phyloP scores from a whole-genome alignment of 1,140 invertebrate species.

The Aporrectodea caliginosa region DNA sequence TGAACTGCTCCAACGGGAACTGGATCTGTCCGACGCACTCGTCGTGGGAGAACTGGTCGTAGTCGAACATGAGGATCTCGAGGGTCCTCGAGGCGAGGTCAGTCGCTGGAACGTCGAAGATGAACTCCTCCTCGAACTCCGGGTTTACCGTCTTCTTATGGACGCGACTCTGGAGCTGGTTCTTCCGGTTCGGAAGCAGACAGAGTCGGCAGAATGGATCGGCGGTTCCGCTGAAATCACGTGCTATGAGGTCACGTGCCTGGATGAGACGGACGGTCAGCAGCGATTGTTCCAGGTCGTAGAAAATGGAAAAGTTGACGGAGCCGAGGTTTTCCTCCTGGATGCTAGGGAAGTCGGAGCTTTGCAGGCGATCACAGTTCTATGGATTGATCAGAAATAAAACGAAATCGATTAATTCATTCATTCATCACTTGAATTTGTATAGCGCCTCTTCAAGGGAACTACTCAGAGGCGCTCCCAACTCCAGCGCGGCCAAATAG shows the following conservation, averaged over 20 bases:
- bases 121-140: constrained; percentile 55
- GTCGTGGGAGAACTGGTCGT: constrained; percentile 51
- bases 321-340: constrained; percentile 47
- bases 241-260: constrained; percentile 46
- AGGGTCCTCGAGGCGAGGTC: constrained; percentile 41
- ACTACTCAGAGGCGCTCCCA: no score
- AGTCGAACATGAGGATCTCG: constrained; percentile 50
- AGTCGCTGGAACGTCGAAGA: constrained; percentile 46
- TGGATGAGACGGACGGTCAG: constrained; percentile 48
- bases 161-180: constrained; percentile 54
- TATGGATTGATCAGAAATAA: no score
- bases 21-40: constrained; percentile 50
- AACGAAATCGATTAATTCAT: no score
- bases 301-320: constrained; percentile 47
- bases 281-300: constrained; percentile 45
- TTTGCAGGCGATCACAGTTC: no score
- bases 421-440: no score
- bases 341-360: constrained; percentile 21
- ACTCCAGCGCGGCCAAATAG: no score
- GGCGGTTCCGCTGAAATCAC: constrained; percentile 46
- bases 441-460: no score
- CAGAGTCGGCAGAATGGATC: constrained; percentile 50
- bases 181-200: constrained; percentile 42
- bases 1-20: constrained; percentile 43
- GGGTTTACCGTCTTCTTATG: constrained; percentile 66